Evolutionary conservation across 2,888 invertebrate species (phyloP), one percentile per base, ranked within the genome.

Genomic region (Coleophora deauratella): DNA sequence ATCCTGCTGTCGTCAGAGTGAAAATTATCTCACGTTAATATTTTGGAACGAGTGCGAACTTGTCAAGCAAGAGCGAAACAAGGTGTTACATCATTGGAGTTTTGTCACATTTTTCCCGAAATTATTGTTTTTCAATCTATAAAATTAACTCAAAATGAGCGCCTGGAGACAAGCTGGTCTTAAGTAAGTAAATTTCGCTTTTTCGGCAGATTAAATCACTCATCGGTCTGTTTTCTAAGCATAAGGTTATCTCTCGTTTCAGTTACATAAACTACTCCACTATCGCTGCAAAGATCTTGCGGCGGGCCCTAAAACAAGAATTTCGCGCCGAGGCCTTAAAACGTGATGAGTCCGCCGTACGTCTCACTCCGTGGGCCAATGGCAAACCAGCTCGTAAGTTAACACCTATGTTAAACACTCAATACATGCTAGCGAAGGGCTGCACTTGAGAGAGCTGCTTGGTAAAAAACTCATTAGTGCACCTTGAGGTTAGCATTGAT

Each of bases 221-320:
- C 11, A 40, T 31, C 21, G 10, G 10, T 37, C 33, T 33, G 4
- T 11, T 9, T 27, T 11, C n/a, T 11, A 33, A 27, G 2, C 9
- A 12, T 38, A 32, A 41, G 34, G 38, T 42, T 42, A 42, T 38
- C n/a, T 38, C 40, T 43, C 47, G 46, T 72, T 77, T 47, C 72
- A 98, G 97, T 87, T 98, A 98, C 88, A 94, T 98, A 77, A 95
- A 96, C 86, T 98, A 94, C 81, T 98, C 98, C 44, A 94, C 93
- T 74, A 95, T 98, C 66, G 97, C 97, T 62, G 97, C 98, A 14
- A 90, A 88, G 63, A 85, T 94, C 40, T 81, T 98, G 43, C 89
- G 98, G 45, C 88, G 91, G 65, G 89, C 95, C 10, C 73, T 98
- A 55, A 97, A 97, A 73, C 73, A 90, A 1, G 93, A 95, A 35